A percentile compares a stretch with the other conserved stretches of the same genome.
Conservation (phyloP, 2,113 vertebrate species). For the Dermatemys mawii region DNA sequence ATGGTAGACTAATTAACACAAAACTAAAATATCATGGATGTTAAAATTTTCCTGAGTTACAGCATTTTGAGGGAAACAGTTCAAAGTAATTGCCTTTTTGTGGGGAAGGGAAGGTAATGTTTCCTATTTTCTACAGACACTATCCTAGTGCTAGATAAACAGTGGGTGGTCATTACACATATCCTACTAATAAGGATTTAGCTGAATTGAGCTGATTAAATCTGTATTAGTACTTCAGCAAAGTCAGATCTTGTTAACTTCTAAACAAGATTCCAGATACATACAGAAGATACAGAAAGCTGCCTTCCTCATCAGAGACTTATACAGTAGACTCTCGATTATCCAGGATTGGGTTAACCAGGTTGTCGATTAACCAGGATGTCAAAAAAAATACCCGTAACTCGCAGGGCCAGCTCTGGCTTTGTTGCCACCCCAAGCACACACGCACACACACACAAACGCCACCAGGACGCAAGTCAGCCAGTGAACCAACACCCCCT, state of each 20-base stretch:
- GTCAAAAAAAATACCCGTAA: no score
- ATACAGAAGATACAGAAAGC: neutral
- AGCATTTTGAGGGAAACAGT: neutral
- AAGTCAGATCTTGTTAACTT: conserved; percentile 59
- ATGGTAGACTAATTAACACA: neutral
- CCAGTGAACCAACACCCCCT: no score
- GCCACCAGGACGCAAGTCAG: no score
- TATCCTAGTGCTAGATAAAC: neutral
- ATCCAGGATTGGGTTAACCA: no score
- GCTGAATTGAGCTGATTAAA: conserved; percentile 56
- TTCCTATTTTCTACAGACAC: conserved; percentile 6
- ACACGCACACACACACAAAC: no score
- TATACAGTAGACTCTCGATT: no score
- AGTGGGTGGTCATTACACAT: conserved; percentile 33
- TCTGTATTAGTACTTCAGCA: conserved; percentile 50
- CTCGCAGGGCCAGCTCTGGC: no score
- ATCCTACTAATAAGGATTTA: conserved; percentile 54
- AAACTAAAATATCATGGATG: accelerated
- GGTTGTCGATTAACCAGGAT: no score
- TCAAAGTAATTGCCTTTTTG: neutral
- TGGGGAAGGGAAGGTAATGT: neutral
- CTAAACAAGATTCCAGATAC: conserved; percentile 26
- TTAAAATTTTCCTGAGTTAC: neutral
- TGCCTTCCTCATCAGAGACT: neutral
- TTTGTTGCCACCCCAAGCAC: no score